Evolutionary conservation across 2,797 vertebrate genomes (phyloP), one percentile per base, ranked within the genome.

Genomic region (Pseudochirops corinnae): DNA sequence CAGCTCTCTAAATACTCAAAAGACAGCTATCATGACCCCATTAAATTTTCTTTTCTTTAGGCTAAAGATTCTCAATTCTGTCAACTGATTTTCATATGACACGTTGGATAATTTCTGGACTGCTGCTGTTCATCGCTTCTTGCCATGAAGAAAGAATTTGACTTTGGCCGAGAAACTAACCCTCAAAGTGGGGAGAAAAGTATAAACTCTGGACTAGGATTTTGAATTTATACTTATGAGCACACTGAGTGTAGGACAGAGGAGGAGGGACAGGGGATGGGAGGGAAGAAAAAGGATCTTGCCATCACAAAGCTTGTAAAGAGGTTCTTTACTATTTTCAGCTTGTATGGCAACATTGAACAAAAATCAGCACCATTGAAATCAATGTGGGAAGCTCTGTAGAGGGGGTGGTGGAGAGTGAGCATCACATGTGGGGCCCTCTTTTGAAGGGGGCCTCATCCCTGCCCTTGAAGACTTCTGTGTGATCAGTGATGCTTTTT

Each of bases 281-380:
- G 93, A 94, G 57, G 26, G 31, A 60, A 21, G 56, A 62, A 93
- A 91, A n/a, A 91, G 90, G 92, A 58, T 97, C 95, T 98, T 98
- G 98, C 98, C 97, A 98, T 98, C 95, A 98, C 98, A 98, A 98
- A 92, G 92, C 53, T 92, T 94, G 97, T 97, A 97, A 97, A 98
- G 96, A 92, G 97, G 94, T 11, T 96, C 96, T 96, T 98, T 94
- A 97, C 95, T 87, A 26, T 50, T 87, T 95, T 96, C 56, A 7
- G 97, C 98, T 98, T 98, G 98, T 92, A 98, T 98, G 98, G 98
- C 98, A 98, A 98, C 90, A 97, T 97, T 96, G 92, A 97, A 98
- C 97, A 96, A 93, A 97, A 97, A 96, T 62, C 90, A 97, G 98
- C 97, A 98, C 98, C 98, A 98, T 96, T 98, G 98, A 98, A 98